Conservation (phyloP, 2,797 vertebrate genomes). For the Phalanger gymnotis region DNA sequence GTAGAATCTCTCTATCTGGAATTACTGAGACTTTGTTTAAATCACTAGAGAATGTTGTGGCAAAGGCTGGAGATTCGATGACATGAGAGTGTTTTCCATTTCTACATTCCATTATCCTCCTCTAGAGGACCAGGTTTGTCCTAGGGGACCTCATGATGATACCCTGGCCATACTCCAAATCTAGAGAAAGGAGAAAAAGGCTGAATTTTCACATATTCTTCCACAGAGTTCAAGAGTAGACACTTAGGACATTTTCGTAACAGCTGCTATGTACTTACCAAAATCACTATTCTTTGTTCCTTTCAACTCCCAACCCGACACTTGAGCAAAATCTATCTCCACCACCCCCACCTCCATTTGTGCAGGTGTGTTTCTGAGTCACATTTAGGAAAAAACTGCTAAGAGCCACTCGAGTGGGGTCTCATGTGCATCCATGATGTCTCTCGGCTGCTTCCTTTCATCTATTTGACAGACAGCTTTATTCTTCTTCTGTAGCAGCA, state of each 20-base stretch:
- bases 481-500: conserved; percentile 1
- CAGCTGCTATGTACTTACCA: background rate
- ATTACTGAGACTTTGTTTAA: background rate
- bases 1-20: background rate
- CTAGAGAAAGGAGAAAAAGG: background rate
- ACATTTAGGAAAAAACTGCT: background rate
- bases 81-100: background rate
- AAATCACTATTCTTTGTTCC: background rate
- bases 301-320: background rate
- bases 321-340: background rate
- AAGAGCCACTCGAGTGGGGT: background rate
- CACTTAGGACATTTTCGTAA: background rate
- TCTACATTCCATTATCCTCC: background rate
- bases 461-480: background rate
- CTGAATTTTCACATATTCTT: background rate
- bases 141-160: background rate
- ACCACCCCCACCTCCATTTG: background rate
- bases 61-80: background rate
- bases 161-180: rapidly evolving
- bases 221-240: background rate
- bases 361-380: background rate
- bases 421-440: background rate
- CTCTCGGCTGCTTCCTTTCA: background rate
- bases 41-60: background rate
- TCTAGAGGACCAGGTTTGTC: background rate